Evolutionary conservation across 92 coral and sea anemone genomes (phyloP), one percentile per base, ranked within the genome.

Genomic region (Porites lobata): DNA sequence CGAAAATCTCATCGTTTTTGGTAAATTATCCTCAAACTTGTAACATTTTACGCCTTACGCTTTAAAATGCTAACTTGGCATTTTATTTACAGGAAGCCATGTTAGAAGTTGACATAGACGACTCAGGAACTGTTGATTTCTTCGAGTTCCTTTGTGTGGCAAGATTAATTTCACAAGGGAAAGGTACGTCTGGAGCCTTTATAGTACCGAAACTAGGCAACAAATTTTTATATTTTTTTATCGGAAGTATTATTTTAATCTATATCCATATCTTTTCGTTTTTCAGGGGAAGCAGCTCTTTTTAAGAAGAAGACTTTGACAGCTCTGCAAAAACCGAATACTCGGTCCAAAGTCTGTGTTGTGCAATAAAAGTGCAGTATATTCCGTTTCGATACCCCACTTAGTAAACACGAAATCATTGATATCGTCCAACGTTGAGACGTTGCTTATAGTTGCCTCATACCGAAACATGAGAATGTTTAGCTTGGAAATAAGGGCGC

Each of bases 41-140:
- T 32, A 32, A 32, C 43, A 32, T 32, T 4, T 4, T 32, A 32
- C 43, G 29, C 43, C 0, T 32, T 4, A 38, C 47, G 47, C 47
- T 38, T 38, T 38, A 38, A 38, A 38, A 38, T 38, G 47, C 17
- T 75, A 1, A 20, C 9, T 38, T 7, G 11, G 12, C 12, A 56
- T 75, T 65, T 63, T 24, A 3, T 75, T 82, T 80, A 8, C 72
- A 97, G 99, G 99, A 97, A 83, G 99, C 99, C 29, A 94, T 95
- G 97, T 19, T 88, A 73, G 99, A 97, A 75, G 95, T 95, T 18
- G 99, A 97, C 65, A 81, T 89, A 14, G 99, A 97, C 72, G 88
- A 95, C 22, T 97, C 99, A 0, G 99, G 99, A 52, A 97, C 98
- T 7, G 96, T 97, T 82, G 99, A 97, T 59, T 97, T 97, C 66